Evolutionary conservation across 2,888 invertebrate species (phyloP).

Genomic region (Agrilus mali): DNA sequence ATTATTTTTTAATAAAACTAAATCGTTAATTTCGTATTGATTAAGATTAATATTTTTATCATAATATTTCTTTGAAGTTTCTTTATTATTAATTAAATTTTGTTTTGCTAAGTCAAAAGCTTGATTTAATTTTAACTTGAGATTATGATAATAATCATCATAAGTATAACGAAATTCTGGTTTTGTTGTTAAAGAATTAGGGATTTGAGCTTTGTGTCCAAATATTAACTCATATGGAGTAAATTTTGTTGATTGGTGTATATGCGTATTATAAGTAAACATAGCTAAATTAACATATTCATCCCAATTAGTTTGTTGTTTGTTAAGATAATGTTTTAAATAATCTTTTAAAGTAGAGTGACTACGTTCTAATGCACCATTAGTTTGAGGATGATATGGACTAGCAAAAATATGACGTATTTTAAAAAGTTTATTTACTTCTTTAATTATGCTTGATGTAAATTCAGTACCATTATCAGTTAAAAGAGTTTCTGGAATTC

Average conservation of each 20-base stretch:
- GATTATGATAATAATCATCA: conserved; percentile 14
- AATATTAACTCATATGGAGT: conserved; percentile 20
- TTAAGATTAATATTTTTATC: conserved; percentile 15
- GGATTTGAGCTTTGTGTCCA: no score
- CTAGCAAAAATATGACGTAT: conserved; percentile 17
- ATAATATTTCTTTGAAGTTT: no score
- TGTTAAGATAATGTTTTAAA: conserved; percentile 18
- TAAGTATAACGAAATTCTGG: conserved; percentile 18
- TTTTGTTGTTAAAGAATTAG: conserved; percentile 14
- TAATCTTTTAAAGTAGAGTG: conserved; percentile 20
- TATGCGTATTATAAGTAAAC: conserved; percentile 16
- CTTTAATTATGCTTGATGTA: conserved; percentile 6
- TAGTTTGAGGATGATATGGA: conserved; percentile 18
- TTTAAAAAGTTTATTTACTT: conserved; percentile 16
- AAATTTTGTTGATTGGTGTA: conserved; percentile 17
- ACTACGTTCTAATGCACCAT: conserved; percentile 20
- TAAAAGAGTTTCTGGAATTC: conserved; percentile 11
- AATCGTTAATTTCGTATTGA: conserved; percentile 12
- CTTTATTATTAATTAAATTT: no score
- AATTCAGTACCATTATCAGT: conserved; percentile 13
- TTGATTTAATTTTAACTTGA: conserved; percentile 14
- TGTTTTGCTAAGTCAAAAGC: conserved; percentile 15
- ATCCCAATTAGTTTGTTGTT: conserved; percentile 9
- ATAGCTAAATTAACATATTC: conserved; percentile 11
- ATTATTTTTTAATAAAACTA: conserved; percentile 17